Conservation (phyloP, 2,888 invertebrate species). For the Leucophenga montana region DNA sequence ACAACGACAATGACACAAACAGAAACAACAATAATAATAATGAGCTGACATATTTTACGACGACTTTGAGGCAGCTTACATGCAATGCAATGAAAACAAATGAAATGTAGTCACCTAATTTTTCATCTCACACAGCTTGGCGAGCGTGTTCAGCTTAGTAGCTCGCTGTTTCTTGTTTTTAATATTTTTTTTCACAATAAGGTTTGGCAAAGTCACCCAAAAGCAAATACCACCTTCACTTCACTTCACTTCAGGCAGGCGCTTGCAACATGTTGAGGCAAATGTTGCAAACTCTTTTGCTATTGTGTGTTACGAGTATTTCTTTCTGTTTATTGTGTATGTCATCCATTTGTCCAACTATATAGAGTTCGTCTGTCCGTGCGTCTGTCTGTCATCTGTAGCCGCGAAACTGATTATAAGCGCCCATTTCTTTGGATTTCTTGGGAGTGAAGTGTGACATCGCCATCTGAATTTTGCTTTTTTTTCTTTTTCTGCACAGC, state of each 20-base stretch:
- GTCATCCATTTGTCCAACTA: neutral
- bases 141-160: neutral
- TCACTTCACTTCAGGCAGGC: constrained; percentile 34
- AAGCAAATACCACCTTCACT: constrained; percentile 48
- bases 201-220: constrained; percentile 51
- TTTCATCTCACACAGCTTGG: neutral
- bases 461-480: too few species aligned
- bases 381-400: constrained; percentile 1
- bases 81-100: too few species aligned
- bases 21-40: too few species aligned
- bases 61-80: too few species aligned
- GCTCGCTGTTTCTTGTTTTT: constrained; percentile 55
- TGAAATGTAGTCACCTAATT: too few species aligned
- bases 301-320: too few species aligned
- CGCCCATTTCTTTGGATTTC: constrained; percentile 16
- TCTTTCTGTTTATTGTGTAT: too few species aligned
- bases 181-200: constrained; percentile 47
- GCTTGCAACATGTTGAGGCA: constrained; percentile 53
- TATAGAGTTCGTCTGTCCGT: constrained; percentile 26
- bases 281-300: constrained; percentile 51
- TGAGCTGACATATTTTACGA: too few species aligned
- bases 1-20: too few species aligned
- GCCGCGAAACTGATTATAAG: constrained; percentile 33
- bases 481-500: too few species aligned
- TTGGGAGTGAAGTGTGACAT: too few species aligned